A percentile compares a stretch with the other conserved stretches of the same genome.
These are phyloP conservation scores for Nixonia krombeini DNA, from an alignment of 1,140 invertebrate species.

Conservation along the genomic window DNA sequence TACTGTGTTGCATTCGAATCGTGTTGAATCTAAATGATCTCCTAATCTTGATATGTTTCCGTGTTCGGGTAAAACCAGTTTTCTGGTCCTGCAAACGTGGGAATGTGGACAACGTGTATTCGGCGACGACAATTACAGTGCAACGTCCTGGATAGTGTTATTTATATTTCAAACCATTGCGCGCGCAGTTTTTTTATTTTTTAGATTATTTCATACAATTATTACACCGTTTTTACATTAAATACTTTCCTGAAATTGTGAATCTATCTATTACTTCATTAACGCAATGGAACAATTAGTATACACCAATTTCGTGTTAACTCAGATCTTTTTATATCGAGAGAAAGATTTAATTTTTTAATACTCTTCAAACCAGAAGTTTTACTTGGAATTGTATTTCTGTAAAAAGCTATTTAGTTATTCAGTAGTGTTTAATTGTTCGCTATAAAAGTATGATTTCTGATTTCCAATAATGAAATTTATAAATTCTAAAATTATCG, in stretches of 20 bases:
- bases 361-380: not conserved
- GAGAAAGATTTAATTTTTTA: no score
- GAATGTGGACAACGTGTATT: slow-evolving; percentile 39
- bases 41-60: slow-evolving; percentile 42
- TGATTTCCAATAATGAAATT: not conserved
- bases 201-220: slow-evolving; percentile 40
- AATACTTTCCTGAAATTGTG: not conserved
- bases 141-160: slow-evolving; percentile 32
- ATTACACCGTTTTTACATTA: slow-evolving; percentile 25
- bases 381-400: no score
- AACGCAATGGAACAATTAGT: no score
- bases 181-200: slow-evolving; percentile 24
- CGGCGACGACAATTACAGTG: slow-evolving; percentile 42
- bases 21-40: slow-evolving; percentile 37
- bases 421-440: no score
- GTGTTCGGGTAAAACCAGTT: slow-evolving; percentile 32
- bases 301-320: no score
- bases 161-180: slow-evolving; percentile 33
- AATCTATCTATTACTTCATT: not conserved
- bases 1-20: slow-evolving; percentile 26
- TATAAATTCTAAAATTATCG: no score
- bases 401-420: no score
- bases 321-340: no score
- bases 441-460: not conserved
- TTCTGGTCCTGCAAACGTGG: slow-evolving; percentile 34